These are phyloP conservation scores for Willowsia nigromaculata DNA, from an alignment of 2,888 invertebrate genomes.

Conservation along the genomic window DNA sequence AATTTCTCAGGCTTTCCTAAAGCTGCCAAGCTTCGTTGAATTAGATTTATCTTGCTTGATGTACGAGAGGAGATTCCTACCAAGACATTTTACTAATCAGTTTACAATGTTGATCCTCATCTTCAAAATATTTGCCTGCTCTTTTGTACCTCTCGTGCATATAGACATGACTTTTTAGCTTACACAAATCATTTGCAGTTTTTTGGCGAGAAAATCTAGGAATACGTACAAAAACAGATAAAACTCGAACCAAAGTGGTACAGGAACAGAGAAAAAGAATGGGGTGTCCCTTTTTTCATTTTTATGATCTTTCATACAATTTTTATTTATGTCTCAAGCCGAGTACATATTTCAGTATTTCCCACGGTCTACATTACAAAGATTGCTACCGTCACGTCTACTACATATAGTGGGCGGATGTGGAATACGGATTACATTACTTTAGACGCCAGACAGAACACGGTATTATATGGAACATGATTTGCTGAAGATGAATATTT, in stretches of 20 bases:
- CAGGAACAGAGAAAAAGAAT: too few species aligned
- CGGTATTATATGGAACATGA: background rate
- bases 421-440: background rate
- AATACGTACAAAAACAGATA: too few species aligned
- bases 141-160: background rate
- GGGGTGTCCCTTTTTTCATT: too few species aligned
- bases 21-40: background rate
- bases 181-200: too few species aligned
- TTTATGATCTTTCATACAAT: too few species aligned
- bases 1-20: background rate
- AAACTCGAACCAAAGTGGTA: too few species aligned
- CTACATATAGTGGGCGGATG: background rate
- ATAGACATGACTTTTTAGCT: background rate
- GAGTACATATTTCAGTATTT: background rate
- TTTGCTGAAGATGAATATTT: background rate
- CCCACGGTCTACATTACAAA: conserved; percentile 16
- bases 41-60: background rate
- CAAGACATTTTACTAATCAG: background rate
- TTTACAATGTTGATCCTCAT: background rate
- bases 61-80: background rate
- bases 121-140: background rate
- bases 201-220: too few species aligned
- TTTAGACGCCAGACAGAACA: too few species aligned
- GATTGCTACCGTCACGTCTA: too few species aligned
- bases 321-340: background rate